These are phyloP conservation scores for Dolichotis patagonum DNA, from an alignment of 2,113 vertebrate genomes.

Conservation along the genomic window DNA sequence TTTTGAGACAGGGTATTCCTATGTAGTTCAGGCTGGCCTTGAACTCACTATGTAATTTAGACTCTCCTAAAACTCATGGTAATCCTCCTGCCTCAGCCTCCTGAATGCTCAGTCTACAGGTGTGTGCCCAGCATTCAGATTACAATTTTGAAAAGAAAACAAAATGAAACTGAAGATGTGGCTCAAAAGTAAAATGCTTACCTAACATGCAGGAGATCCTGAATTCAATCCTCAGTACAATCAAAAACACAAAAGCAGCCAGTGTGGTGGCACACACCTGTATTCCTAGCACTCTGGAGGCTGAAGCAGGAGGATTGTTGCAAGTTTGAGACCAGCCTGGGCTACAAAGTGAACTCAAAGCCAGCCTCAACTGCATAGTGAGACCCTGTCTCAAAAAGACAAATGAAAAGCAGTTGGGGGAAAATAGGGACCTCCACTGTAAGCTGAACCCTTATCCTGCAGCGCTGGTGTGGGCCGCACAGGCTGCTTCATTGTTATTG, in stretches of 20 bases:
- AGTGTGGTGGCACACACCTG: too few relatives aligned
- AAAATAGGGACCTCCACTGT: not conserved
- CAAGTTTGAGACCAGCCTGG: too few relatives aligned
- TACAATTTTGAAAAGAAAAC: not conserved
- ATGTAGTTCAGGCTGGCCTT: not conserved
- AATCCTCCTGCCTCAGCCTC: not conserved
- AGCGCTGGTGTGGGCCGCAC: conserved; percentile 97
- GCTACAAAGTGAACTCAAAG: too few relatives aligned
- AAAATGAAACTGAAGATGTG: not conserved
- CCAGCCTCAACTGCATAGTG: too few relatives aligned
- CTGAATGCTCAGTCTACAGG: not conserved
- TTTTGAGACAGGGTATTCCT: not conserved
- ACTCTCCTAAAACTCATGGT: not conserved
- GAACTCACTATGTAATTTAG: not conserved
- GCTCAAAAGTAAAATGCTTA: not conserved
- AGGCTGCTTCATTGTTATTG: conserved; percentile 96
- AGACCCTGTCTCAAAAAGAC: too few relatives aligned
- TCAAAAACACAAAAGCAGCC: not conserved
- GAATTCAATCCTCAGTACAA: not conserved
- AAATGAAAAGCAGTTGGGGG: not conserved
- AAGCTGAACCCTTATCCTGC: conserved; percentile 18
- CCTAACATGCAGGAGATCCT: not conserved
- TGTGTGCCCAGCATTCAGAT: not conserved
- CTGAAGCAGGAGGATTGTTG: too few relatives aligned
- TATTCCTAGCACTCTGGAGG: too few relatives aligned